Evolutionary conservation across 2,888 invertebrate species (phyloP), one percentile per base, ranked within the genome.

Genomic region (Sarcophaga subvicina): DNA sequence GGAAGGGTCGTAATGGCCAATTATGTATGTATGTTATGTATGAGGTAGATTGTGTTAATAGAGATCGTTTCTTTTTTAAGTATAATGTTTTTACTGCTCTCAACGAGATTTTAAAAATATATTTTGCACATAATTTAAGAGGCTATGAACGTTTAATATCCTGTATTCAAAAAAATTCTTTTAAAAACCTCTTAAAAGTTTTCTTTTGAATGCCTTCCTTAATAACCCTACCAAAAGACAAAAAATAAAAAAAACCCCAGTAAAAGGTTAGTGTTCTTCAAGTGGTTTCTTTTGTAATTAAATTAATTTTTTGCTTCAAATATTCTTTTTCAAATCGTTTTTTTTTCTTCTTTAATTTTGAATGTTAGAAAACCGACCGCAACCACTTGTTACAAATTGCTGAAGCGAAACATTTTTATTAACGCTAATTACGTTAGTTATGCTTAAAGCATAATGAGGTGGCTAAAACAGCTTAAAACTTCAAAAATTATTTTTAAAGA

Each of bases 361-460:
- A 37, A 37, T 37, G 54, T 54, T 54, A 70, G 70, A 49, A 78
- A 62, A 64, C 64, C 64, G 63, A 83, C 80, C 83, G 71, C 80
- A 71, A 80, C 66, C 27, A 72, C 71, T 86, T 79, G 78, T 76
- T 80, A 60, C 62, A 79, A 80, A 60, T 79, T 79, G 84, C 81
- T 85, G 76, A 76, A 87, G 79, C 77, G 73, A 54, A 84, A 62
- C 59, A 83, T 86, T 83, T 80, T 80, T 86, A 82, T 75, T 85
- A 85, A 85, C 85, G 85, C 85, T 85, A 82, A 81, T 83, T 85
- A 85, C 83, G 72, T 80, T 86, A 83, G 85, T 85, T 85, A 85
- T 85, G 85, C 87, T 87, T 69, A 81, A 79, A 87, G 81, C 83
- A 87, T 84, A 78, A 81, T 80, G 80, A 80, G 80, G 84, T 85